A percentile compares a stretch with the other conserved stretches of the same genome.
Evolutionary conservation across 1,140 invertebrate species (phyloP).

Genomic region (Antheraea pernyi): DNA sequence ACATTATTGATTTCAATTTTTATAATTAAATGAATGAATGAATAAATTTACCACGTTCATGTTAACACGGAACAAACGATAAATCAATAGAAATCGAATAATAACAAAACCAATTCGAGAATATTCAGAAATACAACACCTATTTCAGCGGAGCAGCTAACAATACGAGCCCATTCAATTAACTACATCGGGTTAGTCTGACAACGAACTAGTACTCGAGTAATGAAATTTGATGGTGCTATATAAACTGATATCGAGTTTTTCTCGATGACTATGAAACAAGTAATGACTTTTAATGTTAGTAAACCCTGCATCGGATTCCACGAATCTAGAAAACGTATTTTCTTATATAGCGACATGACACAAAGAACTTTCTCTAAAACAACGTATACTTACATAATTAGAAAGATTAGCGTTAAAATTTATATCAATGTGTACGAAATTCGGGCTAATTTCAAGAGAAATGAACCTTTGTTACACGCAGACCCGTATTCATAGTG

Average conservation of each 20-base stretch:
- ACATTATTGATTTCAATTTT: no score
- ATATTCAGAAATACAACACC: slow-evolving; percentile 12
- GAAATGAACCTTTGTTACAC: slow-evolving; percentile 63
- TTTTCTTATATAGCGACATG: background rate
- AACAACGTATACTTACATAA: slow-evolving; percentile 15
- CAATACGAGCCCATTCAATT: slow-evolving; percentile 64
- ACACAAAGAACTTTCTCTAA: slow-evolving; percentile 21
- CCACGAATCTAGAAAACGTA: background rate
- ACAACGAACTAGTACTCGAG: slow-evolving; percentile 50
- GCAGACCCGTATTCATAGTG: slow-evolving; percentile 53
- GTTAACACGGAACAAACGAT: no score
- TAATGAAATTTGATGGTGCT: slow-evolving; percentile 48
- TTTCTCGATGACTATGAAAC: background rate
- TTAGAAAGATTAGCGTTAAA: slow-evolving; percentile 27
- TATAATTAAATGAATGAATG: no score
- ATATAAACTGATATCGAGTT: background rate
- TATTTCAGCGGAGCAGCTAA: slow-evolving; percentile 46
- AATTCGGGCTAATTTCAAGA: slow-evolving; percentile 53
- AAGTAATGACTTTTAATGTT: background rate
- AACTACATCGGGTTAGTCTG: slow-evolving; percentile 38
- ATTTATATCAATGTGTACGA: slow-evolving; percentile 22
- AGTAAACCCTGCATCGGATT: background rate
- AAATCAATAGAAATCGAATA: no score
- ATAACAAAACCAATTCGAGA: no score
- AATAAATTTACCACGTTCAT: no score